Evolutionary conservation across 2,888 invertebrate genomes (phyloP).

Genomic region (Allophyes oxyacanthae): DNA sequence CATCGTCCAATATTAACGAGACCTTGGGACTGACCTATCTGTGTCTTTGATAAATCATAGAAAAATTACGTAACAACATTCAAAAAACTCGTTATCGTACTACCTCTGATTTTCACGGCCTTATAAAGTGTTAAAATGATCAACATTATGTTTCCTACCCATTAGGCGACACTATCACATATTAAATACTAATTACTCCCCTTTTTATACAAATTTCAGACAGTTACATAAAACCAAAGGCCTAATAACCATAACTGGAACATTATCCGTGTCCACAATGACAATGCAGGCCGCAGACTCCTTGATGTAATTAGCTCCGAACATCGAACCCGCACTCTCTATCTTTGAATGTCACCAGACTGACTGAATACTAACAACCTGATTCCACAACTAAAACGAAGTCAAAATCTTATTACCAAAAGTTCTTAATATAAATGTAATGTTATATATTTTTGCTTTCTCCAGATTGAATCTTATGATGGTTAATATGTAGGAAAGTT

Average conservation of each 20-base stretch:
- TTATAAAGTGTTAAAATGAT: too few species aligned
- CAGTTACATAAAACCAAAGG: constrained; percentile 22
- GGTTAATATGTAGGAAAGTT: too few species aligned
- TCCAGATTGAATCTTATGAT: constrained; percentile 5
- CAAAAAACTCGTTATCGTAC: too few species aligned
- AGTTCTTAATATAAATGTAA: constrained; percentile 6
- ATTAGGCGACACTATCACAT: too few species aligned
- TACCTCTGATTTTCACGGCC: too few species aligned
- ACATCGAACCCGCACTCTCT: constrained; percentile 7
- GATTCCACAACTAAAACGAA: not conserved
- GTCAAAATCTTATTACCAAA: constrained; percentile 15
- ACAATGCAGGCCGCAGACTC: constrained; percentile 6
- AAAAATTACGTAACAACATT: too few species aligned
- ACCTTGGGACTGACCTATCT: too few species aligned
- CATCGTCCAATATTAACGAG: too few species aligned
- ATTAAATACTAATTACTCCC: too few species aligned
- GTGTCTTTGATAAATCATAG: too few species aligned
- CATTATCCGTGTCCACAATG: constrained; percentile 13
- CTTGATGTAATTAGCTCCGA: constrained; percentile 15
- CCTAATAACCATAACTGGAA: constrained; percentile 13
- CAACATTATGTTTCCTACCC: too few species aligned
- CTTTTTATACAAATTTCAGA: not conserved
- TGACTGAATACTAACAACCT: constrained; percentile 11
- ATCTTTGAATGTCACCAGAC: not conserved
- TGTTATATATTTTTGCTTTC: constrained; percentile 5